Base-by-base conservation (phyloP, 1,140 invertebrate species). In the Cyrtorhinus lividipennis region DNA sequence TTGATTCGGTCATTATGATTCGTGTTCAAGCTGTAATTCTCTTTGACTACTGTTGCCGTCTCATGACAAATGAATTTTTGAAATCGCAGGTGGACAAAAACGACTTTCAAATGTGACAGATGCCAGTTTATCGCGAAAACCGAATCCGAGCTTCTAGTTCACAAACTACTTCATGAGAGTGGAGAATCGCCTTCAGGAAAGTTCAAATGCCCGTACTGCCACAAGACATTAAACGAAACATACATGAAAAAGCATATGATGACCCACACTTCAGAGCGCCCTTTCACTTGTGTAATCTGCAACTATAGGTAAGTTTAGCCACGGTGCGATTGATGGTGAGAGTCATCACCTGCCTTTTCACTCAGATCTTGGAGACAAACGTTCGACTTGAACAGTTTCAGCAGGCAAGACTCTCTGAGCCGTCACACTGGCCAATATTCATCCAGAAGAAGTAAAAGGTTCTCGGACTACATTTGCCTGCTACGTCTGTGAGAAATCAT, bases 221-320 rank as follows among this genome's bases (percentile, higher is more conserved):
- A 83, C 0, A 85, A 85, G 64, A 77, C 78, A 18, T 86, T 90
- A 65, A 79, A 74, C 13, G 88, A 87, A 69, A 72, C 79, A 0
- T 82, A 83, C 0, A 73, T 90, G 13, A 75, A 81, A 1, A 79
- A 80, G 25, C 88, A 91, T 70, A 74, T 89, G 45, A 76, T 83
- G 23, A 77, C 78, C 25, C 87, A 88, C 68, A 89, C 86, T 0
- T 81, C 85, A 20, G 91, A 94, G 69, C 83, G 86, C 65, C 87
- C 87, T 0, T 89, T 80, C 65, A 69, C 78, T 20, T 89, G 86
- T 64, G 62, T 69, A 0, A 72, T 74, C 0, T 89, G 86, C 69
- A 69, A 68, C 0, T 12, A 22, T 15, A 64, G 63, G 63, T 64
- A 48, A 57, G 20, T 57, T 48, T 22, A 48, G 23, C 23, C n/a